These are phyloP conservation scores for Otus sunia DNA, from an alignment of 2,113 vertebrate genomes.

Conservation along the genomic window DNA sequence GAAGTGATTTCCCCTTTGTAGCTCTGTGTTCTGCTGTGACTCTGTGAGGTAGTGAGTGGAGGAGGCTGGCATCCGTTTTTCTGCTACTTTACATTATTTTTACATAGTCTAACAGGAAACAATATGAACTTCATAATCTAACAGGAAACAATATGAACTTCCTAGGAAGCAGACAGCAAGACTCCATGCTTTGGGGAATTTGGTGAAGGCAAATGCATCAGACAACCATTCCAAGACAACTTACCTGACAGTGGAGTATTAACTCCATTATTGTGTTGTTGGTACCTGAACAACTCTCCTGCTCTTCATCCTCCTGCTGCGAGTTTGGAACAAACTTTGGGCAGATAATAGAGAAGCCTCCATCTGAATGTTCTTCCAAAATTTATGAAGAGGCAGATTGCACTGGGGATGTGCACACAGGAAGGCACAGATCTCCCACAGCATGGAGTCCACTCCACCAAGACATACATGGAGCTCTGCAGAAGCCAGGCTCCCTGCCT, in stretches of 20 bases:
- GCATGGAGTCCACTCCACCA: no score
- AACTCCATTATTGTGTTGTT: background rate
- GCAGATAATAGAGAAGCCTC: background rate
- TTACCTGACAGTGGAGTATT: background rate
- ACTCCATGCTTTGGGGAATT: background rate
- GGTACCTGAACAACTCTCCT: background rate
- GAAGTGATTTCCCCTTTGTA: background rate
- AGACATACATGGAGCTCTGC: rapidly evolving
- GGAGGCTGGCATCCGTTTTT: background rate
- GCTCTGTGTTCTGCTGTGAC: background rate
- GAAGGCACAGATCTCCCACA: background rate
- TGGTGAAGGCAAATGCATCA: background rate
- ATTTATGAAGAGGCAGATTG: background rate
- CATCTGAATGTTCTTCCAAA: background rate
- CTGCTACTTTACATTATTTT: background rate
- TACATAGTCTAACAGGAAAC: background rate
- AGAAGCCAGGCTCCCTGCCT: background rate
- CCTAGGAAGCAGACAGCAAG: background rate
- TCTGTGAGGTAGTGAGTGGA: background rate
- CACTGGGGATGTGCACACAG: background rate
- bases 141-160: background rate
- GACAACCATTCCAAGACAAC: background rate
- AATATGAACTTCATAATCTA: background rate
- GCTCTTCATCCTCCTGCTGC: background rate
- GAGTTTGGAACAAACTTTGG: background rate